phyloP scores from a whole-genome alignment of 2,797 vertebrate species.

The Esox lucius region DNA sequence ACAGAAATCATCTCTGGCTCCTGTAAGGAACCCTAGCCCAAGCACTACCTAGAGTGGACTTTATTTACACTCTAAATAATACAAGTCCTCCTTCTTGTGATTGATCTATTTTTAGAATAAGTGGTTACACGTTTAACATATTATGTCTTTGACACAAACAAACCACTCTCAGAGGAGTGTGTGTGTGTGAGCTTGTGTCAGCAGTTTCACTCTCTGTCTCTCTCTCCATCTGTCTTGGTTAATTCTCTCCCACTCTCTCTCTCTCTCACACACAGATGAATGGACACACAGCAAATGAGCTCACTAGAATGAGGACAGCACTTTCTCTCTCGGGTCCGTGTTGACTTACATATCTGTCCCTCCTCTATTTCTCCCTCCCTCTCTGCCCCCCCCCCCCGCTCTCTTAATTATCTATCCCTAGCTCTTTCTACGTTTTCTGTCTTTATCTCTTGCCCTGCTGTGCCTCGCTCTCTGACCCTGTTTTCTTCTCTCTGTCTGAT shows the following conservation, averaged over 20 bases:
- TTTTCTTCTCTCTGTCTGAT: no score
- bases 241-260: neutral
- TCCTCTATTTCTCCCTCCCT: neutral
- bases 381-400: neutral
- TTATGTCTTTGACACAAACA: neutral
- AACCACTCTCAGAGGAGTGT: neutral
- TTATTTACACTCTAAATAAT: neutral
- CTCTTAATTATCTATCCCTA: neutral
- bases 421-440: neutral
- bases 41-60: neutral
- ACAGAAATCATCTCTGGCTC: neutral
- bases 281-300: no score
- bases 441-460: neutral
- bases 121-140: neutral
- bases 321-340: no score
- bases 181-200: neutral
- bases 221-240: neutral
- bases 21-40: neutral
- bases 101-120: neutral
- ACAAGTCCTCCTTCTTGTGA: neutral
- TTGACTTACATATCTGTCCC: neutral
- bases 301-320: no score
- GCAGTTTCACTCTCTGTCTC: constrained; percentile 1
- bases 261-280: neutral
- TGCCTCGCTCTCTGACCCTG: no score